Evolutionary conservation across 1,140 invertebrate species (phyloP), one percentile per base, ranked within the genome.

Genomic region (Phenacoccus solenopsis): DNA sequence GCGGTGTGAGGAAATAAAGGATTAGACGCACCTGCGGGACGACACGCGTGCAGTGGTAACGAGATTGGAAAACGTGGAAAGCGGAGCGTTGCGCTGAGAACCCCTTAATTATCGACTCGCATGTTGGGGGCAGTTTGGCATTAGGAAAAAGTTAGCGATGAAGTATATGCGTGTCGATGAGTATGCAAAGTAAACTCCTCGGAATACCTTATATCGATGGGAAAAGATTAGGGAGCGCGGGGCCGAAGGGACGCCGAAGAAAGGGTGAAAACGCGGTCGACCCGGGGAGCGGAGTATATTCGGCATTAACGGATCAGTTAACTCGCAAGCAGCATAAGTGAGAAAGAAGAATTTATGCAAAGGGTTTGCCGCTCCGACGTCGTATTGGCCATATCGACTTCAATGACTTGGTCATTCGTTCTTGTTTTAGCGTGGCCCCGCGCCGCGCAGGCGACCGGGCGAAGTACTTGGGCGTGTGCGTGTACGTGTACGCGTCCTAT

Each of bases 81-180:
- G n/a, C n/a, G n/a, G n/a, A n/a, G n/a, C 32, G 32, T n/a, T 38
- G 9, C 32, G 9, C 16, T 64, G 59, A 24, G 59, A 64, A 64
- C 59, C 59, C 59, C 59, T 64, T 64, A 64, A 64, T 64, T 64
- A 27, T 27, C 59, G 4, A 49, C 38, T 49, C 38, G 38, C 38
- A 49, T 49, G 38, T 49, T 16, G 59, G 59, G 59, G 59, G 59
- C 25, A 73, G 70, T 68, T 71, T 59, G 70, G 72, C 74, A 71
- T 70, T n/a, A 73, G 72, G 70, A 73, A 73, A 72, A 75, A 70
- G 73, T 73, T 67, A 71, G 73, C 35, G 61, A 67, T 71, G 69
- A 73, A 72, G 71, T 73, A 72, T 72, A 72, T 73, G 72, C 72
- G 71, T 67, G 70, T 57, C 61, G 70, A 57, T 28, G 61, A 70